phyloP scores from a whole-genome alignment of 2,888 invertebrate genomes.

The Drosophila buzzatii region DNA sequence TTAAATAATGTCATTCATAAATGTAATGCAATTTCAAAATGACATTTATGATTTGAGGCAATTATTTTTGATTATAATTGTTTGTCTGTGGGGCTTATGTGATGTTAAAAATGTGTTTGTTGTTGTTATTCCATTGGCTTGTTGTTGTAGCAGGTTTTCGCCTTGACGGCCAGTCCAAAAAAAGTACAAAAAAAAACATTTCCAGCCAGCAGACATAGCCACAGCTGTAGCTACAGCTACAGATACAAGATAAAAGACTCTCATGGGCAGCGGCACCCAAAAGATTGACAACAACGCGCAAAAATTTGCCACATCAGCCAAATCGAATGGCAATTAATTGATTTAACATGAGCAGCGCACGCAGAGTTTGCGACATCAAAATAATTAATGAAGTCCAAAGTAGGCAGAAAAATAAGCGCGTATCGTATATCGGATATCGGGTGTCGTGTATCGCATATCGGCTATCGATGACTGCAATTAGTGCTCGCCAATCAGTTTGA shows the following conservation, averaged over 20 bases:
- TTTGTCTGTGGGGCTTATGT: slow-evolving; percentile 29
- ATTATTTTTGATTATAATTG: slow-evolving; percentile 68
- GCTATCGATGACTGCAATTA: slow-evolving; percentile 50
- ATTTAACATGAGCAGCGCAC: slow-evolving; percentile 58
- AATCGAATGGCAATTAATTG: slow-evolving; percentile 72
- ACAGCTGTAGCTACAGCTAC: not conserved
- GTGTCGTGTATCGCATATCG: slow-evolving; percentile 17
- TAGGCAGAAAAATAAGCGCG: slow-evolving; percentile 29
- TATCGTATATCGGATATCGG: slow-evolving; percentile 2
- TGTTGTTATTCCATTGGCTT: slow-evolving; percentile 7
- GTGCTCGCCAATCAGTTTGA: slow-evolving; percentile 20
- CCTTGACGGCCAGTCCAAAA: slow-evolving; percentile 31
- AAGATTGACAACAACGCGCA: slow-evolving; percentile 51
- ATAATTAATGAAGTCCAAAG: slow-evolving; percentile 58
- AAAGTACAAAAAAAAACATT: slow-evolving; percentile 21
- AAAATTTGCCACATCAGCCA: slow-evolving; percentile 57
- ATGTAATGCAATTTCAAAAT: slow-evolving; percentile 50
- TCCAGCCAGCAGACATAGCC: slow-evolving; percentile 16
- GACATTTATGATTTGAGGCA: slow-evolving; percentile 67
- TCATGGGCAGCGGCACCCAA: slow-evolving; percentile 56
- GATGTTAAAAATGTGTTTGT: slow-evolving; percentile 3
- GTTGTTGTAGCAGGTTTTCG: slow-evolving; percentile 44
- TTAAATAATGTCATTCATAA: slow-evolving; percentile 50
- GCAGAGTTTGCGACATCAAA: slow-evolving; percentile 32
- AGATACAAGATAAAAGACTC: slow-evolving; percentile 43